Base-by-base conservation (phyloP, 2,113 vertebrate species). In the Zosterops hypoxanthus region DNA sequence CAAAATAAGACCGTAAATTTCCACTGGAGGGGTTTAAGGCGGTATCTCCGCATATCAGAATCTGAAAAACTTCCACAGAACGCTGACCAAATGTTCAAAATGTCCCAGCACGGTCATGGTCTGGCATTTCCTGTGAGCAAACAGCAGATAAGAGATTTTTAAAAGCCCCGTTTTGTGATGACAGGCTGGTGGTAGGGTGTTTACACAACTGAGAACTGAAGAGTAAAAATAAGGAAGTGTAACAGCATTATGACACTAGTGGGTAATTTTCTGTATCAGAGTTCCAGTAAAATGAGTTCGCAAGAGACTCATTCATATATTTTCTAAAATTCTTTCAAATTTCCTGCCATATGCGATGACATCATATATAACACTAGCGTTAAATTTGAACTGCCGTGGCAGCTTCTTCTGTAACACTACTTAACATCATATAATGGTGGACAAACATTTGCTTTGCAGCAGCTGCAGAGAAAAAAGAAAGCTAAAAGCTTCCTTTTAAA, bases 231-330 rank as follows among this genome's bases (percentile, higher is more conserved):
- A n/a, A 68, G 76, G 92, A 92, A 96, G 82, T 14, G 4, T 60
- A 57, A 94, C 71, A 52, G 4, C 42, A 5, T 66, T 96, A 81
- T 94, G 76, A 95, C 90, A 69, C 31, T 29, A 34, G 23, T 0
- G 19, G 90, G 90, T 90, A 86, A 79, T 88, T 95, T 92, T 92
- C 46, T 64, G 23, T 75, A 25, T 24, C 17, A 34, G 69, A 73
- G 44, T 96, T 96, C 86, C 91, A 59, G 94, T 92, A 96, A 96
- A 41, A 71, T 75, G 72, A 90, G 33, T 93, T 90, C 84, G 26
- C 53, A 85, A 72, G 56, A 91, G 23, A 82, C 41, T 64, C n/a
- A 86, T 56, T 95, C 34, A 44, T 82, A 36, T n/a, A 4, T 90
- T 75, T 90, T 75, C 33, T 75, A 59, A 92, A 88, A 56, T 12